These are phyloP conservation scores for Pollenia labialis DNA, from an alignment of 2,888 invertebrate species.

Conservation along the genomic window DNA sequence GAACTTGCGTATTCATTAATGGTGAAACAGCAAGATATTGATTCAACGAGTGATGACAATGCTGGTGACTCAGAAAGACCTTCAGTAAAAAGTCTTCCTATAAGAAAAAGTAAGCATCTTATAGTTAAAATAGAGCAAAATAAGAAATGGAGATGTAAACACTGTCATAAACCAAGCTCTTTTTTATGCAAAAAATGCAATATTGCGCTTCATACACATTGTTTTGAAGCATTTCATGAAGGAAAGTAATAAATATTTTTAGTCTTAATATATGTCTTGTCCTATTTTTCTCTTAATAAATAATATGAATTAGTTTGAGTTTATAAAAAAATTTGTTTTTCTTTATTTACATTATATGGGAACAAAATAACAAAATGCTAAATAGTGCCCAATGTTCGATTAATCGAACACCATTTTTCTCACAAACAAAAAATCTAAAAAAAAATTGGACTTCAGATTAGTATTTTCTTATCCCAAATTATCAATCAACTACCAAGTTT, in stretches of 20 bases:
- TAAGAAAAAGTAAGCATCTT: conserved; percentile 2
- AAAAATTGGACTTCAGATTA: background rate
- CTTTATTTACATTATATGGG: background rate
- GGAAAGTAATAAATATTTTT: background rate
- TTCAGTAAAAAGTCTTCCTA: conserved; percentile 4
- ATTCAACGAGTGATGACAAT: conserved; percentile 15
- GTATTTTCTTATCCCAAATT: background rate
- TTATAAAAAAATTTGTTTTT: conserved; percentile 4
- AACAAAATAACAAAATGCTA: too few species aligned
- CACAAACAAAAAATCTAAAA: background rate
- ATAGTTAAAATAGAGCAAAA: conserved; percentile 9
- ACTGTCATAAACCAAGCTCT: background rate
- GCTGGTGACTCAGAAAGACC: background rate
- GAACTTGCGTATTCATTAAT: conserved; percentile 17
- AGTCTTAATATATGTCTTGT: background rate
- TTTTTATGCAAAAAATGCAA: too few species aligned
- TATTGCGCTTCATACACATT: too few species aligned
- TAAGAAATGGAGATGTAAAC: background rate
- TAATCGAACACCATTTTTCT: background rate
- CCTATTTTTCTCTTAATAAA: conserved; percentile 2
- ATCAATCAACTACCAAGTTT: background rate
- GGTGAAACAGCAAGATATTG: background rate
- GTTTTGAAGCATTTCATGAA: background rate
- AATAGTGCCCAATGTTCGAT: conserved; percentile 9
- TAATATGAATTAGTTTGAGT: conserved; percentile 12